Evolutionary conservation across 2,113 vertebrate genomes (phyloP).

Genomic region (Pterocles orientalis): DNA sequence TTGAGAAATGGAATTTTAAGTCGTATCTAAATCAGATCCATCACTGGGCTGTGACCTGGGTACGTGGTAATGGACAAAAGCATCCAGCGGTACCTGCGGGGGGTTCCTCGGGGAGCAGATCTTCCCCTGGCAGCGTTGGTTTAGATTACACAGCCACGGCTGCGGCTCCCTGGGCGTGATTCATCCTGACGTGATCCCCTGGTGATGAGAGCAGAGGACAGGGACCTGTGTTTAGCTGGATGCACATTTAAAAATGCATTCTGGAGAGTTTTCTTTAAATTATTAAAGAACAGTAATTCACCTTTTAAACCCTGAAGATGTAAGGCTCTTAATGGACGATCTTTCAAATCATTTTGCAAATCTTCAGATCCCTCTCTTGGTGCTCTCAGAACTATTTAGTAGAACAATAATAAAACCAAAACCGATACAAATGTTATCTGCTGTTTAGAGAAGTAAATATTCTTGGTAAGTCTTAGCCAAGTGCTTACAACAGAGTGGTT

Average conservation of each 20-base stretch:
- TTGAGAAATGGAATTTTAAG: conserved; percentile 3
- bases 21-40: background rate
- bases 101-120: background rate
- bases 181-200: conserved; percentile 8
- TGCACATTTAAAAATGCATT: conserved; percentile 27
- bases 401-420: conserved; percentile 45
- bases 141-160: background rate
- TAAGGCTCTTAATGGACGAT: conserved; percentile 29
- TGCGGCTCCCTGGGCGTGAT: background rate
- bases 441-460: conserved; percentile 77
- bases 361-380: background rate
- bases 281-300: conserved; percentile 49
- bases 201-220: background rate
- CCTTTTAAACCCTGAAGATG: conserved; percentile 14
- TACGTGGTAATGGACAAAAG: background rate
- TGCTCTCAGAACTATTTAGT: conserved; percentile 35
- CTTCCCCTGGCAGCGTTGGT: conserved; percentile 5
- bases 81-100: background rate
- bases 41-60: background rate
- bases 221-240: background rate
- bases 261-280: conserved; percentile 1
- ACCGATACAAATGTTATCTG: conserved; percentile 46
- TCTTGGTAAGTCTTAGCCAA: conserved; percentile 68
- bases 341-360: conserved; percentile 17
- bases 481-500: conserved; percentile 77